Evolutionary conservation across 2,113 vertebrate species (phyloP).

Genomic region (Marmota flaviventris): DNA sequence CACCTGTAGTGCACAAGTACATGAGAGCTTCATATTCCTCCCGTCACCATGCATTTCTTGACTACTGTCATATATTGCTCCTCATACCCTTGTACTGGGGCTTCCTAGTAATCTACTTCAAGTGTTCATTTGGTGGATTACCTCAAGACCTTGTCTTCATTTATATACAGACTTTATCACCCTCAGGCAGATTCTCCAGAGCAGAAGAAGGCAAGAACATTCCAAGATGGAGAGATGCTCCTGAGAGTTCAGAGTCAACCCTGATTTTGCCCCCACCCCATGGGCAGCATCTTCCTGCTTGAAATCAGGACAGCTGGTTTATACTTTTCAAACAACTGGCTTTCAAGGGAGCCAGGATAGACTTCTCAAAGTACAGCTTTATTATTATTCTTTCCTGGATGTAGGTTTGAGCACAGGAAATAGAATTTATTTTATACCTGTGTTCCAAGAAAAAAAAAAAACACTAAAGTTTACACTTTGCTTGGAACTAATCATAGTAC

Average conservation of each 20-base stretch:
- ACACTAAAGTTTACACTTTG: neutral
- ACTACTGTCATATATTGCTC: neutral
- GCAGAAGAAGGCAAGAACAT: neutral
- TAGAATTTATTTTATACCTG: neutral
- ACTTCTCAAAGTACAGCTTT: neutral
- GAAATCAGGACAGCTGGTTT: neutral
- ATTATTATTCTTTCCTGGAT: neutral
- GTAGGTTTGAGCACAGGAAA: neutral
- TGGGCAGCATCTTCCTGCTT: neutral
- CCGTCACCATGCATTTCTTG: neutral
- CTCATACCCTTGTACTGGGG: neutral
- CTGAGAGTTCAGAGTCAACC: neutral
- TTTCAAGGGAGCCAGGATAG: neutral
- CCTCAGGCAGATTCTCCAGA: neutral
- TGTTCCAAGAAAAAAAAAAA: slow-evolving; percentile 21
- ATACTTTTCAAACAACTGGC: neutral
- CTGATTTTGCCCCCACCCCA: neutral
- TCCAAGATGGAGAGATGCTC: neutral
- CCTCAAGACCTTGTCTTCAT: neutral
- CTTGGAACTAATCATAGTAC: neutral
- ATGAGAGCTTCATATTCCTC: too few species aligned
- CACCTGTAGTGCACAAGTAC: neutral
- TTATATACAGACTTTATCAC: neutral
- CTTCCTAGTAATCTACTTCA: neutral
- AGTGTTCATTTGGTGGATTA: neutral